Conservation (phyloP, 2,113 vertebrate species). For the Sinocyclocheilus grahami region DNA sequence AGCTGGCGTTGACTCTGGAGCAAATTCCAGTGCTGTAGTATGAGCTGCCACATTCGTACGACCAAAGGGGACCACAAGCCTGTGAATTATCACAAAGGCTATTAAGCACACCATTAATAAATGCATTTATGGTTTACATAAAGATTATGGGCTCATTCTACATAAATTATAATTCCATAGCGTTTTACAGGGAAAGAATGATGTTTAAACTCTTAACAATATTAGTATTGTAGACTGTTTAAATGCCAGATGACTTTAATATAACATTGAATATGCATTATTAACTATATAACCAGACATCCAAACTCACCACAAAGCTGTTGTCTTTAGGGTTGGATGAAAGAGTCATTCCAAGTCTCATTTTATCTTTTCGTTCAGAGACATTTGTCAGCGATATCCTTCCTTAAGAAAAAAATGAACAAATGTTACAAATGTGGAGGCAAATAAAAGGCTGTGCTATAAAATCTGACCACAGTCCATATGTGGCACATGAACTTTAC, state of each 20-base stretch:
- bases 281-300: neutral
- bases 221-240: neutral
- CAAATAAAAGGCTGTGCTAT: conserved; percentile 28
- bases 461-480: conserved; percentile 48
- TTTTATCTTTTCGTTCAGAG: conserved; percentile 95
- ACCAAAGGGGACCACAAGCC: conserved; percentile 97
- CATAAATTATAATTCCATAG: too few species aligned
- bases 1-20: conserved; percentile 85
- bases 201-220: neutral
- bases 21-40: conserved; percentile 98
- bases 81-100: conserved; percentile 61
- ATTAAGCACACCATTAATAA: neutral
- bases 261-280: neutral
- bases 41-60: conserved; percentile 95
- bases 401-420: conserved; percentile 75
- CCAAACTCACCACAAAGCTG: conserved; percentile 91
- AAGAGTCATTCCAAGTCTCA: conserved; percentile 95
- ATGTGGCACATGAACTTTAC: conserved; percentile 21
- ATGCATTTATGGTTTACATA: neutral
- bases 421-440: conserved; percentile 25
- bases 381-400: conserved; percentile 96
- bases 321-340: conserved; percentile 90
- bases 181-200: neutral
- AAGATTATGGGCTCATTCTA: neutral
- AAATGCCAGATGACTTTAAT: neutral